phyloP scores from a whole-genome alignment of 2,888 invertebrate genomes.

The Microctonus aethiopoides region DNA sequence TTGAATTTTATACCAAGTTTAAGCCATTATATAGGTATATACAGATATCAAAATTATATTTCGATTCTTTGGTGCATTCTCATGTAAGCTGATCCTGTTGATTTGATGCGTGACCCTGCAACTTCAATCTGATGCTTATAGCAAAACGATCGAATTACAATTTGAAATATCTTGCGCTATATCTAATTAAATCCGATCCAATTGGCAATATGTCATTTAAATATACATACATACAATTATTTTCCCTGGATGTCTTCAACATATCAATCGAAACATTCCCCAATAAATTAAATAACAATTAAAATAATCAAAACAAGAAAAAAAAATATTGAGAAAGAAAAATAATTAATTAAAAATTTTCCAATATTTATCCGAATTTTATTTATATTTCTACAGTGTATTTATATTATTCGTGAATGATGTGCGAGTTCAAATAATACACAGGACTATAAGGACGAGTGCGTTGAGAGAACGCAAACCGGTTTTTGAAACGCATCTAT shows the following conservation, averaged over 20 bases:
- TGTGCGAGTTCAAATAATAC: neutral
- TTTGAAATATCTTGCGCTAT: conserved; percentile 50
- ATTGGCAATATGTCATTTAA: no score
- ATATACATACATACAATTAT: no score
- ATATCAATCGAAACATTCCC: no score
- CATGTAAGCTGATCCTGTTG: conserved; percentile 51
- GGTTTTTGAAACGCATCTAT: conserved; percentile 4
- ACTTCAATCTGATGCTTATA: conserved; percentile 24
- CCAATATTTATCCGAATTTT: neutral
- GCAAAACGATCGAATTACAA: conserved; percentile 58
- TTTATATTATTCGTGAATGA: neutral
- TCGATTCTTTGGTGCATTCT: conserved; percentile 38
- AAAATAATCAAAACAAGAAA: no score
- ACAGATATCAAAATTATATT: neutral
- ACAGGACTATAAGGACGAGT: neutral
- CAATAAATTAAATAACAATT: no score
- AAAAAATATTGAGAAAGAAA: no score
- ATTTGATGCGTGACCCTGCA: conserved; percentile 49
- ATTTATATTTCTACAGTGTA: neutral
- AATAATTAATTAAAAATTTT: neutral
- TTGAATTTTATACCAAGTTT: no score
- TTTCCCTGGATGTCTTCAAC: no score
- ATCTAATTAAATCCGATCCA: conserved; percentile 50
- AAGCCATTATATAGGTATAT: no score
- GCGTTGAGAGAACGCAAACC: conserved; percentile 2